phyloP scores from a whole-genome alignment of 2,888 invertebrate genomes.

The Branchellion lobata region DNA sequence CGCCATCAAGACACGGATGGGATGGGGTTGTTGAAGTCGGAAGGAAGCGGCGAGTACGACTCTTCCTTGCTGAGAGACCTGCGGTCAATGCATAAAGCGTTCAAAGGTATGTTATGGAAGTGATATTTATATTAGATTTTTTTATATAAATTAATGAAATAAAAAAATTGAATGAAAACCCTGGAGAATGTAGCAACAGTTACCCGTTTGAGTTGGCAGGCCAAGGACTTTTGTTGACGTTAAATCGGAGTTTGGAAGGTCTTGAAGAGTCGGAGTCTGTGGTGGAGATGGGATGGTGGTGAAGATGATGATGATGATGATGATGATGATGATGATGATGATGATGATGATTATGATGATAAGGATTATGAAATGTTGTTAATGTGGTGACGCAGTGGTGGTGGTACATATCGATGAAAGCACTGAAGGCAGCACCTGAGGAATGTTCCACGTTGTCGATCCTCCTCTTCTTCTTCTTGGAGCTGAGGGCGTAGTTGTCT shows the following conservation, averaged over 20 bases:
- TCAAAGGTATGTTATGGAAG: background rate
- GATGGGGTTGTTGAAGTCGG: background rate
- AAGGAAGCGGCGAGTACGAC: background rate
- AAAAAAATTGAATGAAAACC: no score
- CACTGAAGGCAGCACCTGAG: background rate
- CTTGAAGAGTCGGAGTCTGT: conserved; percentile 18
- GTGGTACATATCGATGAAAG: no score
- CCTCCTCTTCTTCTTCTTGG: conserved; percentile 35
- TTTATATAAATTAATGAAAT: no score
- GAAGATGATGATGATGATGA: background rate
- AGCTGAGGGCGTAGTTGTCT: conserved; percentile 38
- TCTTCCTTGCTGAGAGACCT: background rate
- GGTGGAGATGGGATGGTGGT: background rate
- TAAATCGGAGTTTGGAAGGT: background rate
- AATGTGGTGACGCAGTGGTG: no score
- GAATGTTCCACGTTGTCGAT: conserved; percentile 27
- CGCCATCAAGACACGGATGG: background rate
- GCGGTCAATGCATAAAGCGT: background rate
- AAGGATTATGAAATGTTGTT: no score
- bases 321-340: background rate
- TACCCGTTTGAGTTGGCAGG: no score
- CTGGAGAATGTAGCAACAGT: no score
- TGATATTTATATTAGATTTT: background rate
- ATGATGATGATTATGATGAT: background rate
- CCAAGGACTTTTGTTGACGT: background rate